These are phyloP conservation scores for Pteromalus puparum DNA, from an alignment of 1,140 invertebrate genomes.

Conservation along the genomic window DNA sequence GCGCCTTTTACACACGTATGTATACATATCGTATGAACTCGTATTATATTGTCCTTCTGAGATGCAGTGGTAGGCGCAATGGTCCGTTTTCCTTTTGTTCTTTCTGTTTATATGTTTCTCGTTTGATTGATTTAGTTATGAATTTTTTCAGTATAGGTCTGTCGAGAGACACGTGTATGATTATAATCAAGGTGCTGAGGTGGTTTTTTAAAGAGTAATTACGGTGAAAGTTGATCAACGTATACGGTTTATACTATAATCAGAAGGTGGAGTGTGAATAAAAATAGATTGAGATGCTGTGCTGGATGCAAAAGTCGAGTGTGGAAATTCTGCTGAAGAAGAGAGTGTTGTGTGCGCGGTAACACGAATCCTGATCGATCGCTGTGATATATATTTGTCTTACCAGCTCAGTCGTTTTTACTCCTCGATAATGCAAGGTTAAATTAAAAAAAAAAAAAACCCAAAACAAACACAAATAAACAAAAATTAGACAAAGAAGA, in stretches of 20 bases:
- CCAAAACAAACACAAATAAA: not conserved
- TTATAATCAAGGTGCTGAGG: not conserved
- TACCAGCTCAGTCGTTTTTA: not conserved
- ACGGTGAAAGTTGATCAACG: no score
- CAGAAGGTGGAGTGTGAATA: not conserved
- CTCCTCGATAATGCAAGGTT: not conserved
- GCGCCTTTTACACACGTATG: constrained; percentile 36
- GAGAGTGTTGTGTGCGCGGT: no score
- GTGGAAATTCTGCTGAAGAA: no score
- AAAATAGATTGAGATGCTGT: not conserved
- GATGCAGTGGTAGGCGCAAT: constrained; percentile 36
- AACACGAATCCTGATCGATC: not conserved
- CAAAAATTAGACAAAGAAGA: constrained; percentile 16
- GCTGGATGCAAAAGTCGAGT: not conserved
- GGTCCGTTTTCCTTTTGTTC: constrained; percentile 52
- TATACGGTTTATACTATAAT: not conserved
- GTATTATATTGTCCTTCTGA: not conserved
- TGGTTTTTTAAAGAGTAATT: not conserved
- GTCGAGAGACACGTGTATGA: no score
- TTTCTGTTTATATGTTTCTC: constrained; percentile 40
- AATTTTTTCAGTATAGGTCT: no score
- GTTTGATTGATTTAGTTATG: not conserved
- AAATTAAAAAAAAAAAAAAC: not conserved
- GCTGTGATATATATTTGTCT: not conserved
- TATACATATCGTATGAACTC: not conserved